Evolutionary conservation across 2,113 vertebrate genomes (phyloP).

Genomic region (Malurus cyaneus): DNA sequence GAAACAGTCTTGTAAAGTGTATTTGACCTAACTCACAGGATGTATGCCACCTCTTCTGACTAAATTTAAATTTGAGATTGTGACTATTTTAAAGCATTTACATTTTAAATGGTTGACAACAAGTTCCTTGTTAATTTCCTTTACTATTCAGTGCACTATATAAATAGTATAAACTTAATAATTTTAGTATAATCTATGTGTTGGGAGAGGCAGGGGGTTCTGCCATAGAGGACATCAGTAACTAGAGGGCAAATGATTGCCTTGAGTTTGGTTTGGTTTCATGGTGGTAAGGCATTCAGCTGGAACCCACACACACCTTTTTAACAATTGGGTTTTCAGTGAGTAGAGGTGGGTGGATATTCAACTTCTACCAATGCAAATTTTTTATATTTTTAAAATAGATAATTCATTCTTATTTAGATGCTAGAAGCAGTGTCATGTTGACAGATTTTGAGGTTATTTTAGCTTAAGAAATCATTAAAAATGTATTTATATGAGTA

Average conservation of each 20-base stretch:
- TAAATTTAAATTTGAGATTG: neutral
- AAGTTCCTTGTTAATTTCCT: neutral
- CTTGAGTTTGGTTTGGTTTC: conserved; percentile 2
- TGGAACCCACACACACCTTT: conserved; percentile 13
- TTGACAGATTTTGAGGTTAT: neutral
- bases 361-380: neutral
- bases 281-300: neutral
- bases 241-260: neutral
- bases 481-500: neutral
- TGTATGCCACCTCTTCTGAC: neutral
- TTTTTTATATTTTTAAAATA: neutral
- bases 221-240: neutral
- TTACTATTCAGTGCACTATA: neutral
- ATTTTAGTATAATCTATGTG: neutral
- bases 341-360: conserved; percentile 13
- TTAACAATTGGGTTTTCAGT: neutral
- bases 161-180: too few relatives aligned
- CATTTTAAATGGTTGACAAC: neutral
- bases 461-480: neutral
- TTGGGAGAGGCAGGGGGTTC: neutral
- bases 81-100: neutral
- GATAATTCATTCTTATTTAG: neutral
- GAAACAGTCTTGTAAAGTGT: neutral
- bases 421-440: neutral
- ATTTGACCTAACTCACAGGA: neutral